Evolutionary conservation across 2,888 invertebrate species (phyloP).

Genomic region (Diplolepis rosae): DNA sequence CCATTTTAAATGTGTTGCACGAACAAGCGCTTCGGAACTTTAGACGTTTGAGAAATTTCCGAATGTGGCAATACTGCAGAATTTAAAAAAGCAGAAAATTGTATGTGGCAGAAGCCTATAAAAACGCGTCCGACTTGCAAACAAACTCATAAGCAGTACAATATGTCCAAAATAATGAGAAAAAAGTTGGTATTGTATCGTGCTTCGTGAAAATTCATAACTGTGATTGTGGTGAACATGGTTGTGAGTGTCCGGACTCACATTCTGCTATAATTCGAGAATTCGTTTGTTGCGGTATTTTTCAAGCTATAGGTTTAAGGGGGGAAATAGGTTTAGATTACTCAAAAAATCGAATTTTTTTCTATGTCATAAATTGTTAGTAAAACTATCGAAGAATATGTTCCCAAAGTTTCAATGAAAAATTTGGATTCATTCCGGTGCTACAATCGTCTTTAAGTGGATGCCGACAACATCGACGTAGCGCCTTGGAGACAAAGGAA

Average conservation of each 20-base stretch:
- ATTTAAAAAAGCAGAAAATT: slow-evolving; percentile 35
- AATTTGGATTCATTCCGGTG: too few relatives aligned
- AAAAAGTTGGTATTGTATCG: slow-evolving; percentile 27
- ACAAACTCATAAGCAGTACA: slow-evolving; percentile 25
- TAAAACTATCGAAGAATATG: too few relatives aligned
- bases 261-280: slow-evolving; percentile 6
- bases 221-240: slow-evolving; percentile 24
- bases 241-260: neutral
- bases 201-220: slow-evolving; percentile 34
- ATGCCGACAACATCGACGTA: too few relatives aligned
- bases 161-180: neutral
- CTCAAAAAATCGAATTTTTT: too few relatives aligned
- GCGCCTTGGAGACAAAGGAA: too few relatives aligned
- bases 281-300: neutral
- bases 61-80: slow-evolving; percentile 32
- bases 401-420: too few relatives aligned
- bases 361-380: too few relatives aligned
- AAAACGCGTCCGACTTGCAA: slow-evolving; percentile 11
- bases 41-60: neutral
- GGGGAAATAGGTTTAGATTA: too few relatives aligned
- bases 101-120: slow-evolving; percentile 28
- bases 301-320: slow-evolving; percentile 6
- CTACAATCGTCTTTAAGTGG: too few relatives aligned
- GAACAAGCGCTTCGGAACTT: neutral
- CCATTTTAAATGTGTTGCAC: neutral